Conservation (phyloP, 2,797 vertebrate genomes). For the Okamejei kenojei region DNA sequence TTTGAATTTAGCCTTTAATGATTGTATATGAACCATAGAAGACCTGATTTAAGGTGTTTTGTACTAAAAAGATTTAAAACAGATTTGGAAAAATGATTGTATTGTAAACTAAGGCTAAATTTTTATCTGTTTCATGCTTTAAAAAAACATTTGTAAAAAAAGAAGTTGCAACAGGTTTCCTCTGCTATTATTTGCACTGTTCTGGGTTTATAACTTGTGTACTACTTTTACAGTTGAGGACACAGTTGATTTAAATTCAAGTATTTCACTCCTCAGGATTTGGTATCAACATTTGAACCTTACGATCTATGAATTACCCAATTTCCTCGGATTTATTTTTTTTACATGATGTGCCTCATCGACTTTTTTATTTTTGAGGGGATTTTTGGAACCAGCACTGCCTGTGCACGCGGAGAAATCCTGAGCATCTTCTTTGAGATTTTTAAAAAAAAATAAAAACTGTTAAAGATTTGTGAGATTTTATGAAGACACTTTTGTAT, state of each 20-base stretch:
- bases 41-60: constrained; percentile 92
- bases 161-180: constrained; percentile 83
- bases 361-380: constrained; percentile 53
- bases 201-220: constrained; percentile 60
- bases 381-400: constrained; percentile 84
- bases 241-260: constrained; percentile 49
- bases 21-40: constrained; percentile 97
- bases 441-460: constrained; percentile 66
- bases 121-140: constrained; percentile 80
- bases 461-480: constrained; percentile 81
- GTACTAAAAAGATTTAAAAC: constrained; percentile 63
- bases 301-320: constrained; percentile 29
- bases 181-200: constrained; percentile 85
- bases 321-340: constrained; percentile 51
- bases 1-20: constrained; percentile 90
- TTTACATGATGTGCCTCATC: constrained; percentile 52
- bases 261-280: constrained; percentile 31
- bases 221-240: constrained; percentile 64
- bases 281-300: constrained; percentile 25
- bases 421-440: constrained; percentile 71
- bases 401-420: constrained; percentile 78
- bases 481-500: constrained; percentile 75
- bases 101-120: constrained; percentile 93
- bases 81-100: constrained; percentile 89
- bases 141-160: constrained; percentile 87